Evolutionary conservation across 2,113 vertebrate genomes (phyloP), one percentile per base, ranked within the genome.

Genomic region (Ammodytes dubius): DNA sequence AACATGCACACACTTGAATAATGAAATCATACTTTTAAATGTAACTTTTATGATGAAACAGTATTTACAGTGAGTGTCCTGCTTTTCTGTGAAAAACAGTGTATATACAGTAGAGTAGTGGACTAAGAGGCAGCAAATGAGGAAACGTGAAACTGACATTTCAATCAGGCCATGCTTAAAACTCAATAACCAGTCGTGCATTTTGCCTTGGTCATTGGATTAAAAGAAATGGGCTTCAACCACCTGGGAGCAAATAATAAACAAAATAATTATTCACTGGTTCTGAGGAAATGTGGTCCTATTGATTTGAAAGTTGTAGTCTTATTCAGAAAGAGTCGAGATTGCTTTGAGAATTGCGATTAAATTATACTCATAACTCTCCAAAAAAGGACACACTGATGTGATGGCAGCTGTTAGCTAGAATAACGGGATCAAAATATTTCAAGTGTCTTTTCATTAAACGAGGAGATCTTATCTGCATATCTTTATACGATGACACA

Each of bases 21-120:
- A 74, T 74, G 66, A 75, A 82, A 82, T 63, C 39, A 70, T 64
- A 57, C 4, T 70, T 50, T 74, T 50, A 72, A 74, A 47, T 77
- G 40, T 66, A 13, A 68, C 9, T 57, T 17, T 71, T 19, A 80
- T 45, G 54, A 52, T 35, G 13, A 73, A 43, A 43, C 15, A 27
- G 7, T 49, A 58, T 75, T 64, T 52, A 61, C 40, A 19, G 13
- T 35, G 45, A 67, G 49, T 1, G 27, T 12, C 37, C 67, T 35
- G 9, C 40, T 71, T 69, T 15, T 65, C 5, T 46, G n/a, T 54
- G 58, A 40, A 27, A 49, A 72, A 56, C 6, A 63, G 9, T 52
- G 49, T 19, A 42, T 6, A 13, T 6, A 37, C 15, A 27, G 27
- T 27, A 27, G 27, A 27, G 27, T 27, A 27, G 27, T 27, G 27